phyloP scores from a whole-genome alignment of 1,140 invertebrate genomes.

The Zaprionus tsacasi region DNA sequence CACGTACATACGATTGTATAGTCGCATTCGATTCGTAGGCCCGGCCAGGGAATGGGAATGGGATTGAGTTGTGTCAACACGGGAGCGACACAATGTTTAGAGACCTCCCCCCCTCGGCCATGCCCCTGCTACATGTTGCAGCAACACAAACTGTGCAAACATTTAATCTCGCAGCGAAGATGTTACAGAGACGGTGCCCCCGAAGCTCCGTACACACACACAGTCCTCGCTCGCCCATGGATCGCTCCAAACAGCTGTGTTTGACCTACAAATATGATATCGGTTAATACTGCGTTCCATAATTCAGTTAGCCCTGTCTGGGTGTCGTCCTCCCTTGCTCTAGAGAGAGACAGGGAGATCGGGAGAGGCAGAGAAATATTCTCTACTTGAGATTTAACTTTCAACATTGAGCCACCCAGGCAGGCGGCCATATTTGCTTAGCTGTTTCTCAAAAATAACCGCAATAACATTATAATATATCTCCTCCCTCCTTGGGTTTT shows the following conservation, averaged over 20 bases:
- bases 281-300: constrained; percentile 21
- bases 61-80: constrained; percentile 63
- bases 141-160: constrained; percentile 77
- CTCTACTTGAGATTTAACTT: constrained; percentile 72
- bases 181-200: constrained; percentile 49
- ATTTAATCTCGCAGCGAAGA: constrained; percentile 77
- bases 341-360: too few relatives aligned
- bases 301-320: neutral
- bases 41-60: constrained; percentile 25
- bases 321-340: neutral
- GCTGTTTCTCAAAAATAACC: constrained; percentile 61
- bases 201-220: constrained; percentile 23
- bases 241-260: constrained; percentile 70
- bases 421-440: constrained; percentile 46
- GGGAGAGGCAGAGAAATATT: constrained; percentile 25
- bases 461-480: constrained; percentile 36
- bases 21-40: constrained; percentile 22
- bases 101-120: constrained; percentile 22
- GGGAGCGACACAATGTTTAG: constrained; percentile 62
- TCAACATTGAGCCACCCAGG: constrained; percentile 49
- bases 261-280: constrained; percentile 68
- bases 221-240: constrained; percentile 24
- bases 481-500: constrained; percentile 54
- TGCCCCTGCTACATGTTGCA: constrained; percentile 52
- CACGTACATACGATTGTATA: constrained; percentile 50